phyloP scores from a whole-genome alignment of 2,113 vertebrate genomes.

The Chloropsis cyanopogon region DNA sequence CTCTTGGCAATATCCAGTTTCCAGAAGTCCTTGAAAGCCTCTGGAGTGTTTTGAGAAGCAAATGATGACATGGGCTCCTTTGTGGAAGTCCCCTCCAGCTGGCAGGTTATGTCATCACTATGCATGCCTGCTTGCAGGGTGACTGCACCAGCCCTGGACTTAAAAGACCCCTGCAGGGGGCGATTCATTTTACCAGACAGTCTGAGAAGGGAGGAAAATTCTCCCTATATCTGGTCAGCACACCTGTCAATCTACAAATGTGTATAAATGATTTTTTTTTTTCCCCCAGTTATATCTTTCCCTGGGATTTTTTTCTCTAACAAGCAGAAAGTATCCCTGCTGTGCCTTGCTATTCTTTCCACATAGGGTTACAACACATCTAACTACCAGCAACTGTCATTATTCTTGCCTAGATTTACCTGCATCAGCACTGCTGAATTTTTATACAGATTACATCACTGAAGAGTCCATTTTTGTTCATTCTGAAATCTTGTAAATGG shows the following conservation, averaged over 20 bases:
- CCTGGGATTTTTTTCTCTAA: not conserved
- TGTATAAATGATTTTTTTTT: not conserved
- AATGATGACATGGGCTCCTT: not conserved
- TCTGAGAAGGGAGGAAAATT: not conserved
- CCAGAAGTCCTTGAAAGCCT: constrained; percentile 38
- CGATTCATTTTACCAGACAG: not conserved
- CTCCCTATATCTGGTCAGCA: not conserved
- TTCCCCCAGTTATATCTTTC: not conserved
- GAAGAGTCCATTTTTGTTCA: not conserved
- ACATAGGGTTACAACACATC: not conserved
- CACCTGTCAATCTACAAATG: not conserved
- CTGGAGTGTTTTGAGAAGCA: not conserved
- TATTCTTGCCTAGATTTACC: not conserved
- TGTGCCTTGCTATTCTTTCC: not conserved
- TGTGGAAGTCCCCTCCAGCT: not conserved
- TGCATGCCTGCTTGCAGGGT: not conserved
- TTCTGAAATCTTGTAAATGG: not conserved
- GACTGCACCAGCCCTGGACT: not conserved
- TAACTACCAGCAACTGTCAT: not conserved
- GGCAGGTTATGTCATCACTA: constrained; percentile 18
- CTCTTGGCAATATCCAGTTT: constrained; percentile 27
- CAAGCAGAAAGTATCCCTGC: not conserved
- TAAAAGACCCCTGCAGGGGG: not conserved
- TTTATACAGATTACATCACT: not conserved
- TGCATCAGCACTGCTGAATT: not conserved